A percentile compares a stretch with the other conserved stretches of the same genome.
Conservation (phyloP, 2,888 invertebrate genomes). For the Plutella xylostella region DNA sequence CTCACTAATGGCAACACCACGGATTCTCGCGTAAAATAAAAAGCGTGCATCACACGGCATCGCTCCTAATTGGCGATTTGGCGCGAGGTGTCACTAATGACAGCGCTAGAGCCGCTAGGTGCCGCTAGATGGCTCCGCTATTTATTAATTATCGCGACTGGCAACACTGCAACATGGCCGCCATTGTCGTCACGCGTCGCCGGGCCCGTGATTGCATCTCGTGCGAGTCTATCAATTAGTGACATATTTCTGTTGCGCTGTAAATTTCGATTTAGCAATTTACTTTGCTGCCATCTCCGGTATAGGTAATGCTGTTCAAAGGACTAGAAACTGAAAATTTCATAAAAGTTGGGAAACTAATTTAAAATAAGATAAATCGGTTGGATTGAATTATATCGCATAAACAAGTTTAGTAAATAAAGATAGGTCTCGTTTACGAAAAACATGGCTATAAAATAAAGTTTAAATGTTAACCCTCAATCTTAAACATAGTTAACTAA, state of each 20-base stretch:
- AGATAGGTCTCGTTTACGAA: too few relatives aligned
- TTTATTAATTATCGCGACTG: slow-evolving; percentile 68
- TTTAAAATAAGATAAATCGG: too few relatives aligned
- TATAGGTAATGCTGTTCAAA: too few relatives aligned
- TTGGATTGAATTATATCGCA: too few relatives aligned
- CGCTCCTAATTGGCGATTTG: slow-evolving; percentile 26
- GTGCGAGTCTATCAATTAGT: slow-evolving; percentile 3
- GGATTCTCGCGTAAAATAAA: slow-evolving; percentile 37
- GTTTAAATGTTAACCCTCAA: neutral
- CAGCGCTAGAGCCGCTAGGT: slow-evolving; percentile 36
- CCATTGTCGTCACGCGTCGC: slow-evolving; percentile 26
- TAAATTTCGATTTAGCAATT: too few relatives aligned
- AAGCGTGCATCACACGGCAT: slow-evolving; percentile 60
- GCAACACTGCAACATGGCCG: slow-evolving; percentile 65
- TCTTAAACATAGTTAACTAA: neutral
- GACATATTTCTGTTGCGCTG: too few relatives aligned
- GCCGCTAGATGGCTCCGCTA: slow-evolving; percentile 16
- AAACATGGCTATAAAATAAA: too few relatives aligned
- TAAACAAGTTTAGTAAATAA: too few relatives aligned
- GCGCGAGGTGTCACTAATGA: slow-evolving; percentile 69
- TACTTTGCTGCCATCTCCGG: too few relatives aligned
- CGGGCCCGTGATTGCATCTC: slow-evolving; percentile 1
- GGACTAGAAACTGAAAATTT: too few relatives aligned
- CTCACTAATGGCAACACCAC: slow-evolving; percentile 1
- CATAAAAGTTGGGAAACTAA: too few relatives aligned